Evolutionary conservation across 35 echinoderm and acorn worm genomes (phyloP), one percentile per base, ranked within the genome.

Genomic region (Ptychodera flava): DNA sequence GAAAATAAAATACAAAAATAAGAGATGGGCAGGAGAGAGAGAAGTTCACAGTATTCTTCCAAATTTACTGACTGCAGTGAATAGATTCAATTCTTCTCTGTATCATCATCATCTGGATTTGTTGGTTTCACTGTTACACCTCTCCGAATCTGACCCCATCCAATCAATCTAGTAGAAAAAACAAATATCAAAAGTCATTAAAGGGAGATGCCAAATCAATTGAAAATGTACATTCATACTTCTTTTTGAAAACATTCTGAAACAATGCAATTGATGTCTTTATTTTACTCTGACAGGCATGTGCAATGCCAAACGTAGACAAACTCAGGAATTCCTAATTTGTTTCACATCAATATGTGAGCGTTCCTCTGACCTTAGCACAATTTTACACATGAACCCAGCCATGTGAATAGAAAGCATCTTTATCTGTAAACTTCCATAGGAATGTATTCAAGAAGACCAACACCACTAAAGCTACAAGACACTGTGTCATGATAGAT

Each of bases 61-160:
- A n/a, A n/a, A n/a, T n/a, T n/a, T n/a, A n/a, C n/a, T n/a, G n/a
- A n/a, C n/a, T n/a, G n/a, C n/a, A n/a, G n/a, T n/a, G n/a, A n/a
- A n/a, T n/a, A n/a, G n/a, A n/a, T n/a, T n/a, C n/a, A n/a, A n/a
- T n/a, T n/a, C n/a, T n/a, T n/a, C n/a, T 64, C 45, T 64, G 6
- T 12, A 22, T 64, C 45, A 12, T 64, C 45, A 64, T 64, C 45
- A 12, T 64, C 45, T 12, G 45, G 45, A 22, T 64, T 83, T 34
- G 95, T 92, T 36, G 96, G 96, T 45, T 99, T 99, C 36, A 99
- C 94, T 14, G 96, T 99, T 33, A 99, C 88, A 2, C 96, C 96
- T 86, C 92, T 99, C 36, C 96, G 75, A 33, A 99, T 99, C 33
- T 99, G 87, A 77, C 96, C 96, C 96, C 96, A 99, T 16, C 96